Percentiles rank a stretch among this genome's conserved stretches.
Conservation (phyloP, 2,113 vertebrate species). For the Hyla sarda region DNA sequence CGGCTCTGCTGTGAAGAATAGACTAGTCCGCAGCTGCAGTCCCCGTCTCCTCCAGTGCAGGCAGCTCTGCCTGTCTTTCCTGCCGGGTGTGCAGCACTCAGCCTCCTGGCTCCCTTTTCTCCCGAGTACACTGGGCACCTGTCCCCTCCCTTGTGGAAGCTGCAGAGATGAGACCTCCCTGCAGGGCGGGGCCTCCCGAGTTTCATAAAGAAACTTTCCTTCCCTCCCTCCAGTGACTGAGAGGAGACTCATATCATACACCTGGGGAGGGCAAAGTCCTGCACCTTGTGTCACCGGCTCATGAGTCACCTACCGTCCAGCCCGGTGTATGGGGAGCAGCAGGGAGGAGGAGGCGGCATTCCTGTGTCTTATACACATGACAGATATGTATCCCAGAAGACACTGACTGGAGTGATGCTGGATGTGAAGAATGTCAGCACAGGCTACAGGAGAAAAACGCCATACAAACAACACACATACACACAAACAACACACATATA, state of each 20-base stretch:
- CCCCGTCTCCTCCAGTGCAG: too few relatives aligned
- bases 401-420: background rate
- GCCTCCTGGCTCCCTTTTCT: background rate
- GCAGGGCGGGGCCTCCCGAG: background rate
- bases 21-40: too few relatives aligned
- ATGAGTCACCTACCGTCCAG: background rate
- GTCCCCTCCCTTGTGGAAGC: constrained; percentile 33
- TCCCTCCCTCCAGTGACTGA: background rate
- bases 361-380: background rate
- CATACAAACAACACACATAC: too few relatives aligned
- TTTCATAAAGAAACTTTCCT: constrained; percentile 34
- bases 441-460: too few relatives aligned
- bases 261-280: constrained; percentile 32
- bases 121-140: constrained; percentile 30
- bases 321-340: too few relatives aligned
- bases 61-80: background rate
- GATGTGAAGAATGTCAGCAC: background rate
- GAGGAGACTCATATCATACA: background rate
- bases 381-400: too few relatives aligned
- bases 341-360: background rate
- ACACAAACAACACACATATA: too few relatives aligned
- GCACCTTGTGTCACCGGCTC: background rate
- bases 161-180: constrained; percentile 11
- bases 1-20: too few relatives aligned
- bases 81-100: background rate